Percentiles rank a stretch among this genome's conserved stretches.
These are phyloP conservation scores for Plebejus argus DNA, from an alignment of 2,888 invertebrate species.

Conservation along the genomic window DNA sequence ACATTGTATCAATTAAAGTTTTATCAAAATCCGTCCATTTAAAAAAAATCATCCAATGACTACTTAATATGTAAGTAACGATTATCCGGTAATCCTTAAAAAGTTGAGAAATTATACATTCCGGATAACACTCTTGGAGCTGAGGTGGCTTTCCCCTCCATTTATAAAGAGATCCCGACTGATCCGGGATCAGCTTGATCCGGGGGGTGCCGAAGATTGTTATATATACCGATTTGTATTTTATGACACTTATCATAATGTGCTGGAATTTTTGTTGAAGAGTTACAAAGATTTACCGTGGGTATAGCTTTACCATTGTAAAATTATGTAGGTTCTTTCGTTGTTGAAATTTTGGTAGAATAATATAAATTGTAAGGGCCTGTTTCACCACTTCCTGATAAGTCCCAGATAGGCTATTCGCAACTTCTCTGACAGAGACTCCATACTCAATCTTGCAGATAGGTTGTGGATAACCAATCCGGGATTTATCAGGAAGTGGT, in stretches of 20 bases:
- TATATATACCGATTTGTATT: conserved; percentile 18
- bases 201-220: conserved; percentile 33
- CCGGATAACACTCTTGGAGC: conserved; percentile 38
- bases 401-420: no score
- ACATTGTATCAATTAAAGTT: no score
- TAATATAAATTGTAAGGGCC: no score
- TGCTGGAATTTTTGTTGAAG: not conserved
- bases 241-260: conserved; percentile 12
- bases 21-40: no score
- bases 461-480: no score
- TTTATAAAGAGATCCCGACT: conserved; percentile 46
- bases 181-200: conserved; percentile 43
- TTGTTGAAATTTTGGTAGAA: no score
- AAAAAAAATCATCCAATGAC: not conserved
- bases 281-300: not conserved
- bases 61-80: conserved; percentile 2
- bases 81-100: conserved; percentile 32
- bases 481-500: no score
- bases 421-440: no score
- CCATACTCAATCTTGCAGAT: no score
- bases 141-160: conserved; percentile 46
- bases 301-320: not conserved
- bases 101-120: conserved; percentile 42
- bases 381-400: no score
- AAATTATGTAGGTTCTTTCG: no score